A percentile compares a stretch with the other conserved stretches of the same genome.
Conservation (phyloP, 2,888 invertebrate genomes). For the Hetaerina titia region DNA sequence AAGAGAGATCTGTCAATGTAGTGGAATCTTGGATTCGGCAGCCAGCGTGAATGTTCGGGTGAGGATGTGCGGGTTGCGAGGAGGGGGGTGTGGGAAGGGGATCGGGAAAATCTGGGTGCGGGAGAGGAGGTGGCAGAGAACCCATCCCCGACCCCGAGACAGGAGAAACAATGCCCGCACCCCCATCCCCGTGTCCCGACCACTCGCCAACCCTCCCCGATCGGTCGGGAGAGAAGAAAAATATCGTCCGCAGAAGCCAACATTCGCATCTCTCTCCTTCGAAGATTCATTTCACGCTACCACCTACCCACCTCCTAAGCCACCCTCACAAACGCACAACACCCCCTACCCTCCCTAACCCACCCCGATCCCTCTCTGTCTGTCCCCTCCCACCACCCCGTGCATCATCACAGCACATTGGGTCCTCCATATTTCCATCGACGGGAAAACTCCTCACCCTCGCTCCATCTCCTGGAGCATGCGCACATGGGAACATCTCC, state of each 20-base stretch:
- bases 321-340: too few species aligned
- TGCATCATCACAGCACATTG: not conserved
- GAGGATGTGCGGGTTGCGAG: not conserved
- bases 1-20: constrained; percentile 6
- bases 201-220: not conserved
- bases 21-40: constrained; percentile 19
- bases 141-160: not conserved
- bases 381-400: not conserved
- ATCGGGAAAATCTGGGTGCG: not conserved
- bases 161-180: too few species aligned
- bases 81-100: not conserved
- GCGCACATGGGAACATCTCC: too few species aligned
- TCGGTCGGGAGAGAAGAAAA: not conserved
- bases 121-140: not conserved
- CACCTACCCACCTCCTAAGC: not conserved
- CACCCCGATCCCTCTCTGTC: too few species aligned
- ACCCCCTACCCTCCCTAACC: too few species aligned
- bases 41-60: not conserved
- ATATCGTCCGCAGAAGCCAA: not conserved
- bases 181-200: not conserved
- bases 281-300: not conserved
- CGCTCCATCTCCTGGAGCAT: too few species aligned
- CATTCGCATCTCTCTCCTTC: not conserved
- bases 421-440: too few species aligned
- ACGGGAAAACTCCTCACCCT: not conserved